phyloP scores from a whole-genome alignment of 2,113 vertebrate genomes.

The Lontra canadensis region DNA sequence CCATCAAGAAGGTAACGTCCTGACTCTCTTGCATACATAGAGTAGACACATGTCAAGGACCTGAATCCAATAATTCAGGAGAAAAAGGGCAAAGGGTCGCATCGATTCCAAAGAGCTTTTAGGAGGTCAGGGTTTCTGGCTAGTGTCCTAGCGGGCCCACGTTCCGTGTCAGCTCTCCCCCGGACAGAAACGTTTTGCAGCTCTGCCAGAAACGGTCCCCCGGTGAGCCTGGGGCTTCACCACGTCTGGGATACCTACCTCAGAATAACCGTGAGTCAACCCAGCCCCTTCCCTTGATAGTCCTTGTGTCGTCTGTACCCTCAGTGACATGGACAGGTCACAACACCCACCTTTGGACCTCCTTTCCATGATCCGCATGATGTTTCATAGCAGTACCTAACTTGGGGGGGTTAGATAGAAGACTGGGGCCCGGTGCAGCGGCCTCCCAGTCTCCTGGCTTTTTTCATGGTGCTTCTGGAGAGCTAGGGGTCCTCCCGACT shows the following conservation, averaged over 20 bases:
- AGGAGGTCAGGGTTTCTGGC: background rate
- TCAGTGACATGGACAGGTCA: background rate
- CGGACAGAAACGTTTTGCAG: no score
- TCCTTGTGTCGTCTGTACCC: background rate
- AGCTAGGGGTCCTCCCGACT: no score
- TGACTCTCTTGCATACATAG: background rate
- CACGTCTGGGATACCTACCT: background rate
- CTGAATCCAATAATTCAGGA: background rate
- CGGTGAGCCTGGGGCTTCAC: background rate
- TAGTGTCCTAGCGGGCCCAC: no score
- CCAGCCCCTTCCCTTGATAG: background rate
- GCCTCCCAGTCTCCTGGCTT: background rate
- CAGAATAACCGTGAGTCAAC: background rate
- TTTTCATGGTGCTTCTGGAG: no score
- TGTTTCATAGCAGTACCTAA: background rate
- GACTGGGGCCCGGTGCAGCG: background rate
- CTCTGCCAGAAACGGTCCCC: background rate
- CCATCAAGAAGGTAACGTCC: background rate
- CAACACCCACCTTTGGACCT: background rate
- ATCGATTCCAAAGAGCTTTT: background rate
- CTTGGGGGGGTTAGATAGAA: background rate
- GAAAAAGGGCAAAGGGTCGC: background rate
- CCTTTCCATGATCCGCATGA: background rate
- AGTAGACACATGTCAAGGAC: background rate
- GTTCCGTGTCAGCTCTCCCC: background rate